phyloP scores from a whole-genome alignment of 1,140 invertebrate species.

The Propsilocerus akamusi region DNA sequence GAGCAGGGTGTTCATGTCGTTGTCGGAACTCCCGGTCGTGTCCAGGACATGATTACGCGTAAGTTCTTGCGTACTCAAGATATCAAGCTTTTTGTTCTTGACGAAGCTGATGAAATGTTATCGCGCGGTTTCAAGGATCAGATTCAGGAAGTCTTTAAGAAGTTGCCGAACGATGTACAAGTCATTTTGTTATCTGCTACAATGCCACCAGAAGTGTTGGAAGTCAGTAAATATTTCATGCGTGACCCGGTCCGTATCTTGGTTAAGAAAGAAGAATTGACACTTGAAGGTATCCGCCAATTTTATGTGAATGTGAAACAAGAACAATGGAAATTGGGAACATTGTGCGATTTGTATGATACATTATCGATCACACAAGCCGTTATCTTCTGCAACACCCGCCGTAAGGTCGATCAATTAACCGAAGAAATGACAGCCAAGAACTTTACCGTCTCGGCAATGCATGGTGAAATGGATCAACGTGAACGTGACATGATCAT shows the following conservation, averaged over 20 bases:
- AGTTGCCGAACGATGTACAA: conserved; percentile 71
- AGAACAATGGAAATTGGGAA: conserved; percentile 95
- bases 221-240: conserved; percentile 93
- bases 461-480: conserved; percentile 98
- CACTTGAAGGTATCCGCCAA: conserved; percentile 93
- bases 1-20: conserved; percentile 86
- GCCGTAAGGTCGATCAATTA: conserved; percentile 91
- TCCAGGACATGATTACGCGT: conserved; percentile 90
- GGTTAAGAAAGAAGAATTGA: conserved; percentile 95
- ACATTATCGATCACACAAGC: conserved; percentile 93
- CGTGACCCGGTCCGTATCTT: conserved; percentile 80
- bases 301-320: conserved; percentile 85
- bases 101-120: conserved; percentile 98
- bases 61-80: conserved; percentile 57
- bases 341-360: conserved; percentile 87
- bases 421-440: conserved; percentile 77
- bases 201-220: conserved; percentile 84
- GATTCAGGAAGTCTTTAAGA: conserved; percentile 92
- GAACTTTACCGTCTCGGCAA: conserved; percentile 95
- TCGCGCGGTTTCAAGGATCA: conserved; percentile 97
- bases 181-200: conserved; percentile 91
- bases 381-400: conserved; percentile 97
- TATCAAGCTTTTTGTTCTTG: conserved; percentile 92
- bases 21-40: conserved; percentile 89
- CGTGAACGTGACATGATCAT: conserved; percentile 89